These are phyloP conservation scores for Lepus europaeus DNA, from an alignment of 2,113 vertebrate species.

Conservation along the genomic window DNA sequence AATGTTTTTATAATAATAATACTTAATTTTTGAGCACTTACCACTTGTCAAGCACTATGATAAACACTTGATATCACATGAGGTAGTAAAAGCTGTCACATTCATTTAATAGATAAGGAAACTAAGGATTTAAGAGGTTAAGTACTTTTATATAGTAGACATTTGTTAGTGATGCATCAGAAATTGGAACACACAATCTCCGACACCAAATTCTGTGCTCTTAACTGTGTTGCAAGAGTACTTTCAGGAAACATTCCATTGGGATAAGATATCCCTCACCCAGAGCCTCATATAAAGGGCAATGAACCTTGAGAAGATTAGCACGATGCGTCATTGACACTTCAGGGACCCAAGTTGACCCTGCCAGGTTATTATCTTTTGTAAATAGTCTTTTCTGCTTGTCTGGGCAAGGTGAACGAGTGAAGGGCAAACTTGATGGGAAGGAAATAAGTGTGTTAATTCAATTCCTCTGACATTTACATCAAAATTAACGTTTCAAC, in stretches of 20 bases:
- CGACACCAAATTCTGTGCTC: slow-evolving; percentile 29
- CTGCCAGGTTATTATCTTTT: slow-evolving; percentile 68
- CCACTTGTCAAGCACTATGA: background rate
- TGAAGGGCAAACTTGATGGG: slow-evolving; percentile 64
- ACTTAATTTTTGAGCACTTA: background rate
- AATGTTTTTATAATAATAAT: background rate
- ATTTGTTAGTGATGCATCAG: background rate
- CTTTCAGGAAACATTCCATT: slow-evolving; percentile 45
- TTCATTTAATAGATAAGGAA: slow-evolving; percentile 26
- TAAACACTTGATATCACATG: slow-evolving; percentile 17
- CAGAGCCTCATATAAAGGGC: slow-evolving; percentile 42
- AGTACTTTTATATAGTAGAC: background rate
- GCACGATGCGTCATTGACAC: slow-evolving; percentile 70
- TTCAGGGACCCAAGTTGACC: slow-evolving; percentile 55
- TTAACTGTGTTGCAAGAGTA: background rate
- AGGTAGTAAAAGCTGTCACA: background rate
- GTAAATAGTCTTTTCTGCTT: slow-evolving; percentile 70
- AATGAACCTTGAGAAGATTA: slow-evolving; percentile 63
- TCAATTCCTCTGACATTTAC: slow-evolving; percentile 61
- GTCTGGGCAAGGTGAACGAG: slow-evolving; percentile 51
- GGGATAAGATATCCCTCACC: slow-evolving; percentile 56
- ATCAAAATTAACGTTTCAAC: slow-evolving; percentile 69
- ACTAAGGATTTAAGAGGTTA: background rate
- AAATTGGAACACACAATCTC: slow-evolving; percentile 3
- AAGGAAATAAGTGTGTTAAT: slow-evolving; percentile 68